Conservation (phyloP, 2,888 invertebrate species). For the Pristionchus mayeri region DNA sequence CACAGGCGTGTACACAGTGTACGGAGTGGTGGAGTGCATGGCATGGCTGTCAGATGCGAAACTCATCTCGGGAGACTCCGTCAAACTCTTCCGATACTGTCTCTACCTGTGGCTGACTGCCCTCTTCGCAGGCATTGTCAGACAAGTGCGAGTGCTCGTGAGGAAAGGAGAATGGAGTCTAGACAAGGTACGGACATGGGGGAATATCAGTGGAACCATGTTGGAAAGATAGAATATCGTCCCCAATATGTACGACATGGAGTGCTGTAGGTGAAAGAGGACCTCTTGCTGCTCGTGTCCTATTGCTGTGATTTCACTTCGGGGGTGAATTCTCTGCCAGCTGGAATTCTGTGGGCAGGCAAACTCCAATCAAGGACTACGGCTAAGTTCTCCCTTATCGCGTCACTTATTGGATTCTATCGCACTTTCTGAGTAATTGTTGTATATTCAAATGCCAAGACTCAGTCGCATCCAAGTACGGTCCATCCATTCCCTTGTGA, state of each 20-base stretch:
- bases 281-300: conserved; percentile 52
- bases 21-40: conserved; percentile 64
- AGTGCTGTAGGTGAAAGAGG: conserved; percentile 22
- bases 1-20: conserved; percentile 69
- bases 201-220: too few relatives aligned
- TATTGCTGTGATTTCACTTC: conserved; percentile 66
- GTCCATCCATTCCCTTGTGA: conserved; percentile 27
- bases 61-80: conserved; percentile 61
- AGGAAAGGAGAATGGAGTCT: conserved; percentile 34
- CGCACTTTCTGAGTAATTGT: conserved; percentile 49
- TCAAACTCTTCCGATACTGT: conserved; percentile 64
- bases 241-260: not conserved
- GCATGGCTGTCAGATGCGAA: conserved; percentile 72
- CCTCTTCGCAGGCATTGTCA: conserved; percentile 62
- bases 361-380: conserved; percentile 61
- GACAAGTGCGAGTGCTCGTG: conserved; percentile 50
- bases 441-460: not conserved
- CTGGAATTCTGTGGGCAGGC: conserved; percentile 68
- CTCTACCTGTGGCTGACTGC: conserved; percentile 69
- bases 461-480: conserved; percentile 9
- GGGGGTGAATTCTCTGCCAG: conserved; percentile 66
- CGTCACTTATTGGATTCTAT: conserved; percentile 71
- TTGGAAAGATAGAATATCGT: not conserved
- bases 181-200: conserved; percentile 16
- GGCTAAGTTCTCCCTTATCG: conserved; percentile 68